A percentile compares a stretch with the other conserved stretches of the same genome.
These are phyloP conservation scores for Atta cephalotes DNA, from an alignment of 1,140 invertebrate species.

Conservation along the genomic window DNA sequence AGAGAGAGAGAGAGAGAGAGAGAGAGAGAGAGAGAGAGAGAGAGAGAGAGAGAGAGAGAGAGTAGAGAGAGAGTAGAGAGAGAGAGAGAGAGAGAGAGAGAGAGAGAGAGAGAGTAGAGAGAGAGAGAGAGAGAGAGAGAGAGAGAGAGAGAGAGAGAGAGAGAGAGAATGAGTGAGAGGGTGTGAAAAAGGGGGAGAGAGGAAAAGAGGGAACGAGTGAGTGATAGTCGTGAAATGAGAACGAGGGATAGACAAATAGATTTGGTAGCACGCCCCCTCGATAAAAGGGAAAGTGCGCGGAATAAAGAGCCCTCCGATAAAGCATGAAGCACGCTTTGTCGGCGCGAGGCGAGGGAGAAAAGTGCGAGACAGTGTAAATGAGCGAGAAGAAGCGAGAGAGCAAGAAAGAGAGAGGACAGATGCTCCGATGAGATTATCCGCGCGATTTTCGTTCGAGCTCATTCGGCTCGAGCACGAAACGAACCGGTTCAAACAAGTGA, in stretches of 20 bases:
- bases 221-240: too few species aligned
- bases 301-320: slow-evolving; percentile 34
- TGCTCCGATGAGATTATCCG: slow-evolving; percentile 38
- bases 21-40: not conserved
- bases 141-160: not conserved
- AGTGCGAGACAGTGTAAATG: not conserved
- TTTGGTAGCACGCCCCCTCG: slow-evolving; percentile 43
- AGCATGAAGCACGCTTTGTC: slow-evolving; percentile 30
- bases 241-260: slow-evolving; percentile 25
- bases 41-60: not conserved
- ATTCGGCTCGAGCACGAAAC: not conserved
- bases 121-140: not conserved
- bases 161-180: too few species aligned
- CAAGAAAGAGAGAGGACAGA: slow-evolving; percentile 34
- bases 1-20: too few species aligned
- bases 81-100: too few species aligned
- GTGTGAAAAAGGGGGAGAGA: too few species aligned
- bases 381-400: not conserved
- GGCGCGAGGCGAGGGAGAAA: slow-evolving; percentile 8
- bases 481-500: slow-evolving; percentile 50
- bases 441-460: not conserved
- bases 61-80: too few species aligned
- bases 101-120: not conserved
- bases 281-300: slow-evolving; percentile 60
- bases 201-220: not conserved